phyloP scores from a whole-genome alignment of 2,888 invertebrate species.

The Volucella inanis region DNA sequence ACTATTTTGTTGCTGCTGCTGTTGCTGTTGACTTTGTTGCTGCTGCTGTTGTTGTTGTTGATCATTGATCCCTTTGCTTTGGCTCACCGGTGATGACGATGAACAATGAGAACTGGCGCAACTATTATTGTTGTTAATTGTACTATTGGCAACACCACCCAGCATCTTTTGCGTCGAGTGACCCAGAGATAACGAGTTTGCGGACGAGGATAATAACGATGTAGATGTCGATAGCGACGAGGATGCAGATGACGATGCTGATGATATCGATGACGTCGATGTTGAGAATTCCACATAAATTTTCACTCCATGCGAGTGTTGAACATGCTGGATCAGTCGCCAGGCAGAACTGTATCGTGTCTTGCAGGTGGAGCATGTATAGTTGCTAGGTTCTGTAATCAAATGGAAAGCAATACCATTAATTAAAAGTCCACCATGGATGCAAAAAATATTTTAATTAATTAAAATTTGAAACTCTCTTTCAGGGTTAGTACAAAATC shows the following conservation, averaged over 20 bases:
- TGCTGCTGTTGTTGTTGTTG: conserved; percentile 84
- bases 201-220: conserved; percentile 55
- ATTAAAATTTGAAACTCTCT: conserved; percentile 40
- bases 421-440: conserved; percentile 47
- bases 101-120: conserved; percentile 74
- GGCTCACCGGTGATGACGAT: conserved; percentile 75
- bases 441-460: conserved; percentile 37
- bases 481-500: neutral
- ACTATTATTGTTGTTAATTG: conserved; percentile 73
- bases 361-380: conserved; percentile 97
- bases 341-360: conserved; percentile 96
- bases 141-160: conserved; percentile 74
- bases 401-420: conserved; percentile 51
- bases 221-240: conserved; percentile 71
- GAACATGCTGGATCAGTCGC: conserved; percentile 97
- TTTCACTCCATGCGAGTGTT: conserved; percentile 96
- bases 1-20: conserved; percentile 83
- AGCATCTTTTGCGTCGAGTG: conserved; percentile 77
- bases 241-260: conserved; percentile 69
- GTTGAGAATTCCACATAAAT: conserved; percentile 90
- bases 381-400: conserved; percentile 94
- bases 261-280: conserved; percentile 75
- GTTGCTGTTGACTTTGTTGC: conserved; percentile 78
- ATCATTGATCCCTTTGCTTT: conserved; percentile 61
- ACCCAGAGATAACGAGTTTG: conserved; percentile 72